Evolutionary conservation across 2,113 vertebrate species (phyloP), one percentile per base, ranked within the genome.

Genomic region (Nothocercus nigrocapillus): DNA sequence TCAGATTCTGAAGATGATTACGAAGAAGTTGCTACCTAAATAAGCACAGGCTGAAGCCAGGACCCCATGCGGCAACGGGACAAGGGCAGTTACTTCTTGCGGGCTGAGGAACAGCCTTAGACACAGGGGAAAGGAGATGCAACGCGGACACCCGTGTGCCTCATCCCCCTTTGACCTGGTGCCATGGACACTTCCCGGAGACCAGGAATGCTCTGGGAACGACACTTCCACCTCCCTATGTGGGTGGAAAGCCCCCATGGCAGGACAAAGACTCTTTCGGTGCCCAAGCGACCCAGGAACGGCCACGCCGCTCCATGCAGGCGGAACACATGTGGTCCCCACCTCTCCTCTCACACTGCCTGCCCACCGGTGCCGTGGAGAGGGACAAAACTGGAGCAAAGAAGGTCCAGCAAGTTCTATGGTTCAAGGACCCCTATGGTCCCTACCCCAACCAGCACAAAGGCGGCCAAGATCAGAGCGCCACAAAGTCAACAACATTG

Each of bases 391-490:
- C 17, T 0, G 70, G 38, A 61, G 70, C 47, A 91, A 85, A 73
- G 72, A 70, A 70, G 17, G 36, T 20, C 76, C 18, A 96, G 89
- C 34, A 78, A 93, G 93, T 40, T 38, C 15, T 4, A 63, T 70
- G 54, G 63, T 53, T 12, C 74, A 51, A 88, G 76, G 27, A 73
- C 7, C 1, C 8, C 16, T 63, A 34, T 32, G 42, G 88, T 86
- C 15, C 9, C 5, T 34, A 36, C 7, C 74, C 28, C 45, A 68
- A 88, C 53, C 4, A 20, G n/a, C 36, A 40, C 30, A 79, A 92
- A 86, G 82, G 67, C 3, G 34, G 62, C 34, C 24, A 66, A 92
- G 92, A 94, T 92, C 81, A 87, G 83, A 96, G 51, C 61, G 62
- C 66, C 77, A 73, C 66, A 79, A 80, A 89, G 49, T n/a, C 76